Conservation (phyloP, 2,797 vertebrate species). For the Orestias chungarensis region DNA sequence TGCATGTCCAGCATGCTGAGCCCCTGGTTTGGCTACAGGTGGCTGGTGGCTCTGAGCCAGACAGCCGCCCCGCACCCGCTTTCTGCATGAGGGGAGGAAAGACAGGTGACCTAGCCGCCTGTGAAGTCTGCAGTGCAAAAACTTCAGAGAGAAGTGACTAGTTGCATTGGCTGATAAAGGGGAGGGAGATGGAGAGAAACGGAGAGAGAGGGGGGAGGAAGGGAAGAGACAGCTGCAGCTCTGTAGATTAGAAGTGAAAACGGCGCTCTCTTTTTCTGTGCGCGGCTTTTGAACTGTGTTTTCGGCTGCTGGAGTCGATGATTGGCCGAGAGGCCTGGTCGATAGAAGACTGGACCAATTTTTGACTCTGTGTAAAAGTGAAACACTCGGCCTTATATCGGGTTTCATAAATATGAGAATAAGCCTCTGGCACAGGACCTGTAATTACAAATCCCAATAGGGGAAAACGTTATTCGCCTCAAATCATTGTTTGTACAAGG, state of each 20-base stretch:
- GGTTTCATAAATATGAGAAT: slow-evolving; percentile 11
- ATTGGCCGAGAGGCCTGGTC: slow-evolving; percentile 39
- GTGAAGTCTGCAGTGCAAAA: slow-evolving; percentile 59
- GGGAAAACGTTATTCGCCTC: not conserved
- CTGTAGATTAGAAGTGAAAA: slow-evolving; percentile 77
- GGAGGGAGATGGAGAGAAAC: slow-evolving; percentile 41
- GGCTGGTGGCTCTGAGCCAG: slow-evolving; percentile 48
- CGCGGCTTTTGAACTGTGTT: slow-evolving; percentile 63
- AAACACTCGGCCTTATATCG: slow-evolving; percentile 17
- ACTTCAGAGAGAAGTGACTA: slow-evolving; percentile 65
- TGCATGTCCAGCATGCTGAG: slow-evolving; percentile 15
- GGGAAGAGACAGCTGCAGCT: slow-evolving; percentile 67
- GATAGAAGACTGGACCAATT: slow-evolving; percentile 20
- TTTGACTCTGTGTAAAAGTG: slow-evolving; percentile 24
- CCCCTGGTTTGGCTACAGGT: slow-evolving; percentile 54
- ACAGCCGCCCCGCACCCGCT: not conserved
- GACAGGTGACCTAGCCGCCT: slow-evolving; percentile 66
- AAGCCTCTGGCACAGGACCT: not conserved
- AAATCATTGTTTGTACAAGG: not conserved
- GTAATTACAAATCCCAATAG: not conserved
- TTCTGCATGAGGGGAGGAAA: slow-evolving; percentile 26
- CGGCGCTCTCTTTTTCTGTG: slow-evolving; percentile 39
- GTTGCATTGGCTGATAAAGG: slow-evolving; percentile 62
- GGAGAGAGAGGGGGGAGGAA: slow-evolving; percentile 34
- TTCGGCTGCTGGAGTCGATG: slow-evolving; percentile 43